These are phyloP conservation scores for Pseudonaja textilis DNA, from an alignment of 2,113 vertebrate species.

Conservation along the genomic window DNA sequence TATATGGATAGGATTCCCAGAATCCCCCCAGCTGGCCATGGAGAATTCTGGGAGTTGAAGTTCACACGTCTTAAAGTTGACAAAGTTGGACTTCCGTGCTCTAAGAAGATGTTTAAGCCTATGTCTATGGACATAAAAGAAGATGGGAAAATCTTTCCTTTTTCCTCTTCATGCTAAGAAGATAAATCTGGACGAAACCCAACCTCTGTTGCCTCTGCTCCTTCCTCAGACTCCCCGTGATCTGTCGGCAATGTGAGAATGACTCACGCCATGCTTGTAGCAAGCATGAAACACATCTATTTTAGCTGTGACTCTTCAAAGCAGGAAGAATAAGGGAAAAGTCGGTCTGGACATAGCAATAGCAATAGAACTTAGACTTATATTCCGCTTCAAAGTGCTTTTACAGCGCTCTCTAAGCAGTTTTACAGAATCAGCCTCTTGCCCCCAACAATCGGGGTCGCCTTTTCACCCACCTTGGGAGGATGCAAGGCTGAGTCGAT, in stretches of 20 bases:
- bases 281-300: conserved; percentile 1
- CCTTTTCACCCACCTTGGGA: too few relatives aligned
- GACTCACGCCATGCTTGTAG: conserved; percentile 16
- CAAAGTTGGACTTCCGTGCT: background rate
- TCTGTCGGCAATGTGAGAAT: background rate
- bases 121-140: background rate
- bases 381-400: too few relatives aligned
- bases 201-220: background rate
- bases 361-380: too few relatives aligned
- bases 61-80: background rate
- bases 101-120: background rate
- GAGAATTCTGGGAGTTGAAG: background rate
- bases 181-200: background rate
- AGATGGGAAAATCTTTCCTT: background rate
- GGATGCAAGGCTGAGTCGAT: too few relatives aligned
- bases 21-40: background rate
- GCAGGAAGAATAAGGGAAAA: background rate
- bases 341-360: background rate
- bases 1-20: background rate
- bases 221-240: background rate
- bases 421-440: too few relatives aligned
- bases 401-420: too few relatives aligned
- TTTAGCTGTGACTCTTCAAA: conserved; percentile 5
- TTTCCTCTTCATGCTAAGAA: background rate
- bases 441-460: too few relatives aligned